phyloP scores from a whole-genome alignment of 92 coral and sea anemone species.

The Palythoa grandiflora region DNA sequence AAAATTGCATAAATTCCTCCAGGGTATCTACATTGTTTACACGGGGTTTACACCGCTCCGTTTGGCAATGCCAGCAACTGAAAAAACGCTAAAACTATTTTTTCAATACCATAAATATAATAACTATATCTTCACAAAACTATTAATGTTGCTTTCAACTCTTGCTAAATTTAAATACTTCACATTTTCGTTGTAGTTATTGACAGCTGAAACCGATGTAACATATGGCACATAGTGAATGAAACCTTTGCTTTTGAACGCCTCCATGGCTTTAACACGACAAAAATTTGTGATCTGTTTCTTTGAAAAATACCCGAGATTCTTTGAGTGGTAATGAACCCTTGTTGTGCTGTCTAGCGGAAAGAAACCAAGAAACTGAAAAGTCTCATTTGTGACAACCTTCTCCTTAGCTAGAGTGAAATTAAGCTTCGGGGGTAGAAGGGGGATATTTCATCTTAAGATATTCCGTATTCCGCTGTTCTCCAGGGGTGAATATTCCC shows the following conservation, averaged over 20 bases:
- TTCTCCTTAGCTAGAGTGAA: conserved; percentile 62
- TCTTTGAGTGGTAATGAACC: conserved; percentile 52
- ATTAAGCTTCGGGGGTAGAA: conserved; percentile 49
- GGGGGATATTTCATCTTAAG: conserved; percentile 30
- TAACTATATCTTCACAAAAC: no score
- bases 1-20: no score
- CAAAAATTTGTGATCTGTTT: conserved; percentile 66
- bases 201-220: conserved; percentile 48
- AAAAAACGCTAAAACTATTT: no score
- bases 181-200: not conserved
- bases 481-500: conserved; percentile 54
- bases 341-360: conserved; percentile 38
- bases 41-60: no score
- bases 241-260: conserved; percentile 63
- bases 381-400: conserved; percentile 44
- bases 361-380: conserved; percentile 56
- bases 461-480: no score
- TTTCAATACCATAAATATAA: no score
- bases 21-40: no score
- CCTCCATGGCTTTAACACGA: conserved; percentile 70
- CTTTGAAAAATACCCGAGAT: conserved; percentile 60
- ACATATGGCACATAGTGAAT: conserved; percentile 52
- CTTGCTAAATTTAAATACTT: no score
- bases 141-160: no score
- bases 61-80: no score